Conservation (phyloP, 1,140 invertebrate genomes). For the Tachypleus tridentatus region DNA sequence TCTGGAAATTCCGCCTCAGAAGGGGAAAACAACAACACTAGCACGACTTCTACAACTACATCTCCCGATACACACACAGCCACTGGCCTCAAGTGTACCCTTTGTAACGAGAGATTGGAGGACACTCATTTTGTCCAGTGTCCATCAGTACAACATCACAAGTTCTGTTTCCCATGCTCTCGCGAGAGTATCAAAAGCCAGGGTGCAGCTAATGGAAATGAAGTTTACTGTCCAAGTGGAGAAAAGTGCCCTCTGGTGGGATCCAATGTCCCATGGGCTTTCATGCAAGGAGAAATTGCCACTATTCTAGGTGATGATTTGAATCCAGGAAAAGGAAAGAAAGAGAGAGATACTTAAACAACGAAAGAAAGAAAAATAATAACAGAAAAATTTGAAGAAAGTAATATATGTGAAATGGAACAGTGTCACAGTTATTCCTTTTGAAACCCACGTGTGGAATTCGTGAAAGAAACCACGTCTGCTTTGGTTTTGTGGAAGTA, state of each 20-base stretch:
- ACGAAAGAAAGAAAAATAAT: too few relatives aligned
- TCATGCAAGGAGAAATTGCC: conserved; percentile 99
- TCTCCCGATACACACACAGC: too few relatives aligned
- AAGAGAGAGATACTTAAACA: conserved; percentile 6
- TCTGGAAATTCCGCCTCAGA: too few relatives aligned
- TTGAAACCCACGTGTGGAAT: too few relatives aligned
- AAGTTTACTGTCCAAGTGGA: conserved; percentile 84
- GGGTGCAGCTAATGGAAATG: conserved; percentile 16
- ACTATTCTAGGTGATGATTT: conserved; percentile 81
- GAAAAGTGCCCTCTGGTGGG: conserved; percentile 92
- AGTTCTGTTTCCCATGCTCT: conserved; percentile 99
- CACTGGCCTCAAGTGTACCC: conserved; percentile 53
- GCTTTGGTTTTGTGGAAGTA: too few relatives aligned
- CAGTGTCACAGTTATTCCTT: too few relatives aligned
- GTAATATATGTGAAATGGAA: too few relatives aligned
- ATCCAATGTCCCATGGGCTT: conserved; percentile 96
- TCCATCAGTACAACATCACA: conserved; percentile 92
- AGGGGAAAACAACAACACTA: background rate
- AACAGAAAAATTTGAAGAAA: too few relatives aligned
- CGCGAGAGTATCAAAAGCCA: conserved; percentile 45
- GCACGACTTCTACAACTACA: background rate
- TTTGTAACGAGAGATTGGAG: conserved; percentile 93
- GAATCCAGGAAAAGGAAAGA: conserved; percentile 26
- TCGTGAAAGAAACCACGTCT: too few relatives aligned
- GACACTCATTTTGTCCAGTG: conserved; percentile 99